Percentiles rank a stretch among this genome's conserved stretches.
phyloP scores from a whole-genome alignment of 2,113 vertebrate genomes.

The Labrus mixtus region DNA sequence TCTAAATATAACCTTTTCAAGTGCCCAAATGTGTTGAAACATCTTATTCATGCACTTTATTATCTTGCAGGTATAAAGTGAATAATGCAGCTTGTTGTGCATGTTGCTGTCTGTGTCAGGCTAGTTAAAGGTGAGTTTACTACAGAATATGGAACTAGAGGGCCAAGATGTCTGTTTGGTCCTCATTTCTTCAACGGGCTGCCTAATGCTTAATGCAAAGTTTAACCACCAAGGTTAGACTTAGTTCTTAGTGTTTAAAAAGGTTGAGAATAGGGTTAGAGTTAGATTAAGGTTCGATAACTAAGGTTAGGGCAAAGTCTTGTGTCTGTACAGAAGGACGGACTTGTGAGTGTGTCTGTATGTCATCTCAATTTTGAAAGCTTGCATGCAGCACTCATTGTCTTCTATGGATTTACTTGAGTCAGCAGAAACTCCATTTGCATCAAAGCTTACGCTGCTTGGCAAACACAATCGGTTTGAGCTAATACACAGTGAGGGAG shows the following conservation, averaged over 20 bases:
- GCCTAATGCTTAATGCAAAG: too few species aligned
- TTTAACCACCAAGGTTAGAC: too few species aligned
- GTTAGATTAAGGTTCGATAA: too few species aligned
- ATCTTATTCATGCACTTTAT: not conserved
- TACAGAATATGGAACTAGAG: not conserved
- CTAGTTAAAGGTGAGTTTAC: too few species aligned
- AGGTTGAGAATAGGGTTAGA: too few species aligned
- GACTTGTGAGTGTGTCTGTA: too few species aligned
- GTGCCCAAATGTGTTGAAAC: too few species aligned
- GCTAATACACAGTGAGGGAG: not conserved
- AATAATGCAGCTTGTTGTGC: not conserved
- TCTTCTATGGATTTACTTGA: constrained; percentile 14
- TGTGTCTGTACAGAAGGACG: too few species aligned
- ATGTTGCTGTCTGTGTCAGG: not conserved
- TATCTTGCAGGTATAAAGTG: not conserved
- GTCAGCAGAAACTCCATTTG: constrained; percentile 4
- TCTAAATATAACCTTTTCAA: too few species aligned
- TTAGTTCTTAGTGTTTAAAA: too few species aligned
- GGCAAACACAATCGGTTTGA: constrained; percentile 1
- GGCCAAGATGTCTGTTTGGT: not conserved
- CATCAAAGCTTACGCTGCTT: not conserved
- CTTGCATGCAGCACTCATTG: not conserved
- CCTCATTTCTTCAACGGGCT: not conserved
- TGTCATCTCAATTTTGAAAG: too few species aligned
- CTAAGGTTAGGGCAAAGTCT: too few species aligned